These are phyloP conservation scores for Heliothis virescens DNA, from an alignment of 1,140 invertebrate species.

Conservation along the genomic window DNA sequence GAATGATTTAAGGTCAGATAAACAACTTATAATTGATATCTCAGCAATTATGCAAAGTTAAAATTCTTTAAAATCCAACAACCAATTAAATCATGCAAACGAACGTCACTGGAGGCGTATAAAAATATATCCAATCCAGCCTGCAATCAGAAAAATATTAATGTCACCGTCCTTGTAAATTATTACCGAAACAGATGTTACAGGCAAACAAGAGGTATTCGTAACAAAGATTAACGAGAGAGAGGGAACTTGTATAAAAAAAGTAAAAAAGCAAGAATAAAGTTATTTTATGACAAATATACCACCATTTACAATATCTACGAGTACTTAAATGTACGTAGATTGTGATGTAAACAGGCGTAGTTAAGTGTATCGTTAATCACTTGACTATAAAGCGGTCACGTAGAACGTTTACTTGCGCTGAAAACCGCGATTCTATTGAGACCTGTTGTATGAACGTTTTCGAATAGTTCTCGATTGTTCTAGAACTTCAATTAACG, in stretches of 20 bases:
- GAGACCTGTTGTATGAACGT: background rate
- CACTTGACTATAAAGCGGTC: slow-evolving; percentile 16
- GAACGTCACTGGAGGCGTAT: slow-evolving; percentile 11
- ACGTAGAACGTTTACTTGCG: slow-evolving; percentile 16
- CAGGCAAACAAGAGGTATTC: slow-evolving; percentile 61
- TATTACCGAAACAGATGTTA: slow-evolving; percentile 72
- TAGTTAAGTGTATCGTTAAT: slow-evolving; percentile 38
- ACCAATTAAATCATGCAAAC: slow-evolving; percentile 7
- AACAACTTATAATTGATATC: background rate
- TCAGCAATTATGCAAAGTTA: background rate
- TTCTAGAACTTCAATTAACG: background rate
- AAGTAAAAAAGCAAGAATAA: slow-evolving; percentile 51
- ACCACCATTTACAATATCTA: slow-evolving; percentile 37
- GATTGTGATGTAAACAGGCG: slow-evolving; percentile 27
- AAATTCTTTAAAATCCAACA: slow-evolving; percentile 4
- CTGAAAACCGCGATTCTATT: slow-evolving; percentile 22
- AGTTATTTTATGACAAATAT: slow-evolving; percentile 52
- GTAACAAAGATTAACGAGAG: slow-evolving; percentile 67
- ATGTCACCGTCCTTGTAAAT: slow-evolving; percentile 65
- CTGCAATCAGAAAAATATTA: slow-evolving; percentile 60
- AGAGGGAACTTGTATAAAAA: slow-evolving; percentile 53
- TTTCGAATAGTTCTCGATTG: slow-evolving; percentile 16
- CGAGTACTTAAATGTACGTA: slow-evolving; percentile 40
- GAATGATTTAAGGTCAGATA: too few relatives aligned
- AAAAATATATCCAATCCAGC: slow-evolving; percentile 27